Conservation (phyloP, 30 jellyfish, hydroid and myxozoan species). For the Catostylus mosaicus region DNA sequence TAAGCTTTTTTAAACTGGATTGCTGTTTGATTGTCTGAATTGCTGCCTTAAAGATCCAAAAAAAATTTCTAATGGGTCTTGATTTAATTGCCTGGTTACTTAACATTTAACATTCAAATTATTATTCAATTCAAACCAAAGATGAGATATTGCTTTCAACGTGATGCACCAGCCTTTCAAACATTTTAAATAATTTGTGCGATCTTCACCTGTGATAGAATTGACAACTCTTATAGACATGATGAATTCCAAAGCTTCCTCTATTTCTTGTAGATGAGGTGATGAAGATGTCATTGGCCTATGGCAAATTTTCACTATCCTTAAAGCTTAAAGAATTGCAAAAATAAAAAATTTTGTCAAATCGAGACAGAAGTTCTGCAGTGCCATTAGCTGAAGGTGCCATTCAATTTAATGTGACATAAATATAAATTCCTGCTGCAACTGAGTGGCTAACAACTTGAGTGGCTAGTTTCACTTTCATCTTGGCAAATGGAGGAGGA, state of each 20-base stretch:
- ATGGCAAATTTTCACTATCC: too few relatives aligned
- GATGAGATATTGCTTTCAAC: slow-evolving; percentile 7
- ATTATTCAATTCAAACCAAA: slow-evolving; percentile 18
- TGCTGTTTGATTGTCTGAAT: slow-evolving; percentile 45
- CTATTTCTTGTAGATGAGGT: too few relatives aligned
- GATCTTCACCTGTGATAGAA: slow-evolving; percentile 22
- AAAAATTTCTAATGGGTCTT: slow-evolving; percentile 53
- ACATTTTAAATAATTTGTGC: slow-evolving; percentile 17
- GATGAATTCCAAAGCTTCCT: too few relatives aligned
- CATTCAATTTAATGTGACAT: slow-evolving; percentile 48
- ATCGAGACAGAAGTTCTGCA: not conserved
- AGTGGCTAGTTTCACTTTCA: slow-evolving; percentile 47
- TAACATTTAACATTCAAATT: not conserved
- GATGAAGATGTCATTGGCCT: too few relatives aligned
- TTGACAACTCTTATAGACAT: slow-evolving; percentile 3
- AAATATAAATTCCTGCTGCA: slow-evolving; percentile 40
- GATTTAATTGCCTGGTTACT: slow-evolving; percentile 45
- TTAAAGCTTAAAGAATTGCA: slow-evolving; percentile 33
- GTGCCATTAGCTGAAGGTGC: slow-evolving; percentile 52
- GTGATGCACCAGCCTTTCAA: slow-evolving; percentile 52
- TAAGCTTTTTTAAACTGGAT: slow-evolving; percentile 21
- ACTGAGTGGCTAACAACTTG: slow-evolving; percentile 48
- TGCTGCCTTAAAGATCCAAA: slow-evolving; percentile 40
- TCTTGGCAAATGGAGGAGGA: slow-evolving; percentile 25
- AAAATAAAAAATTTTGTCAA: slow-evolving; percentile 39